Base-by-base conservation (phyloP, 2,888 invertebrate genomes). In the Rhaphigaster nebulosa region DNA sequence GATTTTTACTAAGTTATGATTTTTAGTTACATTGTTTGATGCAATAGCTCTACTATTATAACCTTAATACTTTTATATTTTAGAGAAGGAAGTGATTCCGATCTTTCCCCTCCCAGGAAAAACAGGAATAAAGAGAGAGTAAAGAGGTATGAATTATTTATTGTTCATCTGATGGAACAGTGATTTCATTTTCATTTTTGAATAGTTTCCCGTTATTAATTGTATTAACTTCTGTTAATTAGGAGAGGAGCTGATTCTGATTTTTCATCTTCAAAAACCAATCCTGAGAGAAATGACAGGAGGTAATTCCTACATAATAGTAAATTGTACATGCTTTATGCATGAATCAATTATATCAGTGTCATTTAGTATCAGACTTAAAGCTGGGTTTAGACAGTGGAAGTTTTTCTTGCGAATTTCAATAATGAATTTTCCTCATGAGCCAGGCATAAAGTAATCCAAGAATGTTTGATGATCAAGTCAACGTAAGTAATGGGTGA, bases 61-160 rank as follows among this genome's bases (percentile, higher is more conserved):
- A 41, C n/a, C 12, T n/a, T 41, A 41, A 26, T 80, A 12, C 20
- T 26, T 80, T 38, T 41, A 26, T 41, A 6, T 45, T 45, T 26
- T 88, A 54, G 88, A 13, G 29, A 76, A 50, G 56, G 15, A 54
- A 65, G 56, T 65, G 90, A 80, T 80, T 89, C 88, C 8, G 91
- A 91, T 87, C 80, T 90, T 60, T 91, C 91, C 0, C 92, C 90
- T 80, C 89, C 90, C 10, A 80, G 89, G 87, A 90, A 87, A 76
- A 56, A 34, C 15, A 92, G 92, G 45, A 41, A 52, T 12, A 29
- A 87, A 65, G 45, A 65, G 10, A 88, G 23, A 76, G 20, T 5
- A 38, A 76, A 38, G 38, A 38, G 70, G 70, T 76, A 34, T 38
- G 70, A 76, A 38, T 20, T 76, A 76, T 76, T 20, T 76, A 76